Evolutionary conservation across 2,113 vertebrate genomes (phyloP), one percentile per base, ranked within the genome.

Genomic region (Pteropus alecto): DNA sequence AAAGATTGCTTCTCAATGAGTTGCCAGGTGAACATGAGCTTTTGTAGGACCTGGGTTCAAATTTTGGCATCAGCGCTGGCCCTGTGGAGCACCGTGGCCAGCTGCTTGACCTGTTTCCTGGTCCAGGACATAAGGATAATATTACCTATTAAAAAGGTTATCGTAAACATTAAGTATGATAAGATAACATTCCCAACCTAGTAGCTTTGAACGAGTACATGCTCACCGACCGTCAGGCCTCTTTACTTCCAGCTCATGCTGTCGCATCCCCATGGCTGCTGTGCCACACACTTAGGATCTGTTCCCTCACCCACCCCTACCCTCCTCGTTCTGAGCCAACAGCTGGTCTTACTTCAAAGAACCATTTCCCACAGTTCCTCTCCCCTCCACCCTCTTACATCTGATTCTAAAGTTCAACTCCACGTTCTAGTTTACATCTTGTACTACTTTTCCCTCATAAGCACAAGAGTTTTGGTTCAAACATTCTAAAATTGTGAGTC

Each of bases 1-100:
- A 61, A 46, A 2, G 21, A 16, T 67, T 38, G 28, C 60, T 58
- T 51, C 35, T 41, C 58, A 33, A 26, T 22, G 33, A 84, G 46
- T 83, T 48, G 28, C 26, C n/a, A 10, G 41, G n/a, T 5, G n/a
- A 78, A 22, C 24, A 1, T 1, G 5, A 48, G 28, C 16, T 86
- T 78, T 77, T 54, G 79, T 79, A 85, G 81, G 43, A 87, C 24
- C 58, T 46, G 58, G 10, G 19, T 92, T 90, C 22, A 9, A 76
- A 74, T 86, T 21, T 48, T 71, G 11, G 2, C 11, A 16, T 58
- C 43, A 3, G 67, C 26, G 2, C 22, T 48, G 54, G 30, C 21
- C 46, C 16, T 2, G 3, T 24, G 54, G 71, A 68, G 33, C 85
- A 60, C 46, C 56, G 30, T n/a, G n/a, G 28, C 76, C 48, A 86